Base-by-base conservation (phyloP, 2,888 invertebrate species). In the Xylota segnis region DNA sequence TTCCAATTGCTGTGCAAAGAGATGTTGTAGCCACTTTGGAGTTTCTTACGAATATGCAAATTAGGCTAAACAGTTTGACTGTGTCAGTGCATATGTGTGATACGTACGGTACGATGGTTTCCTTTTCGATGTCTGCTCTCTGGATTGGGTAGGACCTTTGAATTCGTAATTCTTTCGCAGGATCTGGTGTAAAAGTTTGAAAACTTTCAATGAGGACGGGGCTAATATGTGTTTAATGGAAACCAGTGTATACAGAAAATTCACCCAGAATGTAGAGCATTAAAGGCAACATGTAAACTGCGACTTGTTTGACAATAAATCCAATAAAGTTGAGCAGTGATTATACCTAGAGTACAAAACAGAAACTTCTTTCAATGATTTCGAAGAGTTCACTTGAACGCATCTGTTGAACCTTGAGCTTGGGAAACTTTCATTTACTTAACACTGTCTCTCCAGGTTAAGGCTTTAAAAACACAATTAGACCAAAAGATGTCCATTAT, bases 31-130 rank as follows among this genome's bases (percentile, higher is more conserved):
- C 40, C n/a, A 27, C 52, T 40, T 66, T 3, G 0, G 52, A 40
- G 66, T 40, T 68, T 47, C 47, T 47, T 18, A 16, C 10, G 47
- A 34, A 23, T 40, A 65, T 65, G 65, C 65, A 65, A 32, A 63
- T 45, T 6, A 14, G 9, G 43, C 59, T 29, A 45, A 32, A 14
- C n/a, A 29, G 50, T 50, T 1, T 6, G 2, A 50, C 23, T 23
- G 52, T 52, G 27, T 52, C 5, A 10, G n/a, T 40, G n/a, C 40
- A 0, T 40, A n/a, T 4, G 4, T 40, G 0, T n/a, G 5, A 10
- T 1, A 2, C 5, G 0, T 47, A 18, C 47, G 14, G 0, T 47
- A 18, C 47, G 4, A 3, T 9, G 16, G 47, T 47, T 47, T 47
- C 2, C 18, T 18, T 18, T 2, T 23, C 1, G 18, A 18, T 47